phyloP scores from a whole-genome alignment of 2,888 invertebrate genomes.

The Petrolisthes manimaculis region DNA sequence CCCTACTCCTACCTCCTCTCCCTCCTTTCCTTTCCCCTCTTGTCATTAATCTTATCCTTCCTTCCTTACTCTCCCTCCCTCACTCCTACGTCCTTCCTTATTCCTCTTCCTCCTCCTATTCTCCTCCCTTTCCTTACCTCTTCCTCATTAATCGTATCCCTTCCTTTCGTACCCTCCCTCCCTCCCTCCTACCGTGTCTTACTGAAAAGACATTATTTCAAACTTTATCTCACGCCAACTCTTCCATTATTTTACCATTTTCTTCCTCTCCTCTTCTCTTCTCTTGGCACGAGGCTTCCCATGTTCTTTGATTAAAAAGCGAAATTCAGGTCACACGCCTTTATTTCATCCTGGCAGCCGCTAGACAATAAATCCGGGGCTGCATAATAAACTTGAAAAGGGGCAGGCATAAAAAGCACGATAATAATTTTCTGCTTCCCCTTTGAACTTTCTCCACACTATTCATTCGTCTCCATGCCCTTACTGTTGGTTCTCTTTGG shows the following conservation, averaged over 20 bases:
- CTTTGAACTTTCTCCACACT: constrained; percentile 2
- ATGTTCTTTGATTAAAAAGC: not conserved
- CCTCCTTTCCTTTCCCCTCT: not conserved
- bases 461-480: not conserved
- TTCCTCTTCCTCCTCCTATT: constrained; percentile 1
- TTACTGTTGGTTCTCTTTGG: not conserved
- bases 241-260: constrained; percentile 31
- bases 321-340: not conserved
- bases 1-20: not conserved
- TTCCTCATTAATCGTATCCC: constrained; percentile 18
- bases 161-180: not conserved
- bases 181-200: constrained; percentile 27
- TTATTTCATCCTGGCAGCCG: not conserved
- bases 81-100: not conserved
- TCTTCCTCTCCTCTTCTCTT: constrained; percentile 30
- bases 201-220: constrained; percentile 49
- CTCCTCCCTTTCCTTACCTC: constrained; percentile 15
- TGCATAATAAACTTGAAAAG: not conserved
- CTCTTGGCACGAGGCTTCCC: constrained; percentile 6
- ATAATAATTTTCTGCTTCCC: not conserved
- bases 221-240: constrained; percentile 47
- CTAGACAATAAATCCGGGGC: not conserved
- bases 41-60: not conserved
- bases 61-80: not conserved
- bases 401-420: not conserved